Base-by-base conservation (phyloP, 2,797 vertebrate species). In the Chaenodraco wilsoni region DNA sequence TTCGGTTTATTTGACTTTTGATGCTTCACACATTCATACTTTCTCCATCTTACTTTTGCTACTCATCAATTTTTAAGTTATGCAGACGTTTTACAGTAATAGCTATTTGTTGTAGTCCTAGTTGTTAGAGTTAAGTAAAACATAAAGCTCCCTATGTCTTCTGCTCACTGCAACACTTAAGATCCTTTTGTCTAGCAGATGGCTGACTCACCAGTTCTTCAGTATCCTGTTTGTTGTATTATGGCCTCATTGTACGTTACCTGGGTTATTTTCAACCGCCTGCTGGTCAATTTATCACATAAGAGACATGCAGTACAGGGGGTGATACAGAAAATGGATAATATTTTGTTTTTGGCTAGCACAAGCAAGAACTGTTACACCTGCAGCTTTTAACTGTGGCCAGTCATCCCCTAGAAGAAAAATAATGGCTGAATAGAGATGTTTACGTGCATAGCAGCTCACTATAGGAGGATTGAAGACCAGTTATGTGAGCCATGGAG, bases 141-240 rank as follows among this genome's bases (percentile, higher is more conserved):
- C 40, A 37, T 37, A 57, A 71, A 60, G 10, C 64, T 73, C 13
- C 45, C 17, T 27, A 11, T 6, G 46, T 67, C 9, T 73, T 41
- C 56, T 69, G 48, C 62, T 79, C 27, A 27, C 49, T 44, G n/a
- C 70, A 59, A 31, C 45, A 45, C 21, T 76, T 66, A 75, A 65
- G 17, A 60, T 37, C 44, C 52, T 51, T 64, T 21, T 64, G 58
- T 77, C 55, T 68, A 16, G 49, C 46, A 74, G 44, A 76, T 41
- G 10, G 33, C 10, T 71, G 64, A 82, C 59, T 82, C 66, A 46
- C 33, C 62, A 65, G 55, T 66, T 84, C 19, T 46, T 71, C 13
- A 46, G 23, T 46, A 49, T 56, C 56, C 43, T 41, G 5, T 67
- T 61, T 76, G 63, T 81, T 76, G 19, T 72, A 19, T 49, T 44